Conservation (phyloP, 1,140 invertebrate species). For the Lysiphlebus fabarum region DNA sequence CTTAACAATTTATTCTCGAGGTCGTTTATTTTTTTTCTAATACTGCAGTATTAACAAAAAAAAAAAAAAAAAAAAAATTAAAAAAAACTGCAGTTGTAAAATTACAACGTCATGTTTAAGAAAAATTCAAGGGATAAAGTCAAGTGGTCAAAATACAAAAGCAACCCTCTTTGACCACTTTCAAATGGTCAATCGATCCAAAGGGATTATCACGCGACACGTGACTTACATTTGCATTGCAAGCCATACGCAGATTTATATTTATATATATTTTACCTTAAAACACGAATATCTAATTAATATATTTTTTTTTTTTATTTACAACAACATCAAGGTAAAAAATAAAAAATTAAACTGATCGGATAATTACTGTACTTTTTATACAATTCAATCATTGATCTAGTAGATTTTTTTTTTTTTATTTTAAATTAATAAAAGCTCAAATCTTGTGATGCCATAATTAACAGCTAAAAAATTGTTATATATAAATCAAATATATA, state of each 20-base stretch:
- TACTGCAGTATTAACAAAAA: conserved; percentile 4
- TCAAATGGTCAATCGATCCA: conserved; percentile 32
- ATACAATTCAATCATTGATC: neutral
- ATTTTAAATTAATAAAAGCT: too few species aligned
- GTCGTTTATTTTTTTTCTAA: neutral
- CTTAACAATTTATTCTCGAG: conserved; percentile 6
- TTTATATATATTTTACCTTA: conserved; percentile 5
- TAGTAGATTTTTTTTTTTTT: too few species aligned
- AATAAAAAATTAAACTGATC: neutral
- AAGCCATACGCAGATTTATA: neutral
- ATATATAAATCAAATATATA: too few species aligned
- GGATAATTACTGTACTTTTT: too few species aligned
- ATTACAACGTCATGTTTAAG: conserved; percentile 19
- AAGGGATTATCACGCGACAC: conserved; percentile 33
- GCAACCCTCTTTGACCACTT: neutral
- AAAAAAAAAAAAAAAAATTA: conserved; percentile 5
- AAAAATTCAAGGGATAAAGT: neutral
- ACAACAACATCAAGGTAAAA: too few species aligned
- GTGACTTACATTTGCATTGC: conserved; percentile 21
- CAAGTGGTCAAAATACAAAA: neutral
- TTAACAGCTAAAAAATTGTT: neutral
- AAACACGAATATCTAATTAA: neutral
- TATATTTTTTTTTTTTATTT: too few species aligned
- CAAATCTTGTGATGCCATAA: too few species aligned
- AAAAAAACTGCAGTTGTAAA: conserved; percentile 28